These are phyloP conservation scores for Hafferia zeledoni DNA, from an alignment of 2,797 vertebrate genomes.

Conservation along the genomic window DNA sequence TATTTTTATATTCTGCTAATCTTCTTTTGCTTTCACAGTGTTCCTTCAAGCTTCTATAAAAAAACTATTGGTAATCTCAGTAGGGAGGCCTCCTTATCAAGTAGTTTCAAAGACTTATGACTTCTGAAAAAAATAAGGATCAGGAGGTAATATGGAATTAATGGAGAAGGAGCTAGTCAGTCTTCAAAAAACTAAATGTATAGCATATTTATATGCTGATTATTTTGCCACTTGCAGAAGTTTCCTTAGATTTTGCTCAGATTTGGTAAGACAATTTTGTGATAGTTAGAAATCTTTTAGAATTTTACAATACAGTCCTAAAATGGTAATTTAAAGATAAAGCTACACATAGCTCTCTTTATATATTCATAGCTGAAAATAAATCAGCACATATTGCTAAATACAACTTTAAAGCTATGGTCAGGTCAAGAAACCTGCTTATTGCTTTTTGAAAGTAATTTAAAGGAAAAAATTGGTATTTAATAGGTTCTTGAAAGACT, in stretches of 20 bases:
- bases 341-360: not conserved
- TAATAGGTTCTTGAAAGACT: not conserved
- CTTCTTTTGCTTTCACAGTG: conserved; percentile 35
- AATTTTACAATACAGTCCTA: not conserved
- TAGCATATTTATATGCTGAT: not conserved
- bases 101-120: conserved; percentile 26
- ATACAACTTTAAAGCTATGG: not conserved
- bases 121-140: conserved; percentile 29
- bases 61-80: conserved; percentile 46
- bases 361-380: not conserved
- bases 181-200: not conserved
- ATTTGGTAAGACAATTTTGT: not conserved
- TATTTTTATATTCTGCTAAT: conserved; percentile 64
- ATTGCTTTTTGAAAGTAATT: not conserved
- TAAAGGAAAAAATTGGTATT: not conserved
- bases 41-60: conserved; percentile 34
- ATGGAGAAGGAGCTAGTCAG: not conserved
- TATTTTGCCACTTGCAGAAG: not conserved
- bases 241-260: not conserved
- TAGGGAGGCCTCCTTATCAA: conserved; percentile 7
- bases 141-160: not conserved
- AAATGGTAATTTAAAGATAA: conserved; percentile 4
- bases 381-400: not conserved
- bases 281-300: not conserved
- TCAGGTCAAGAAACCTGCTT: not conserved